Evolutionary conservation across 2,113 vertebrate genomes (phyloP).

Genomic region (Poecilia latipinna): DNA sequence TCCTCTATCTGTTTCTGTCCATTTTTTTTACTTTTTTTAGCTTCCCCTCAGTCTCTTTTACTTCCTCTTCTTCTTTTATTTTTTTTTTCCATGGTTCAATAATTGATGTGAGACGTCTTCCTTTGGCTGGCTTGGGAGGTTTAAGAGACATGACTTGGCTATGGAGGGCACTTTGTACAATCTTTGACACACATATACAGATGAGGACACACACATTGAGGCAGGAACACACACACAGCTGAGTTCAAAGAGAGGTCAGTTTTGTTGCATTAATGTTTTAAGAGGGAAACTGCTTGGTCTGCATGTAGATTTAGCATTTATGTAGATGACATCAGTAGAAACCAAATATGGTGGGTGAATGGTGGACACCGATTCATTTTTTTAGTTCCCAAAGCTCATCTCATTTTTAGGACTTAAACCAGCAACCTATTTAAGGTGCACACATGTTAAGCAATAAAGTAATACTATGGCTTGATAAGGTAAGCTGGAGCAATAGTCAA

Average conservation of each 20-base stretch:
- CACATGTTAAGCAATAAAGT: too few species aligned
- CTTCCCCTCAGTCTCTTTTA: conserved; percentile 4
- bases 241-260: conserved; percentile 67
- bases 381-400: too few species aligned
- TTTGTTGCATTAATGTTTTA: conserved; percentile 70
- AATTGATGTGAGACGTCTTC: conserved; percentile 69
- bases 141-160: conserved; percentile 69
- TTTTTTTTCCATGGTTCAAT: conserved; percentile 53
- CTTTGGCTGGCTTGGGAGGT: conserved; percentile 52
- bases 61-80: not conserved
- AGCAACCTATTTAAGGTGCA: too few species aligned
- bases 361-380: too few species aligned
- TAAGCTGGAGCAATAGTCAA: too few species aligned
- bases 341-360: conserved; percentile 1
- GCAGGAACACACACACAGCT: conserved; percentile 28
- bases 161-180: conserved; percentile 71
- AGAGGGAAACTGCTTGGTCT: conserved; percentile 44
- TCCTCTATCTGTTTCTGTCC: not conserved
- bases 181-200: conserved; percentile 24
- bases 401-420: too few species aligned
- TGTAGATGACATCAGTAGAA: conserved; percentile 36
- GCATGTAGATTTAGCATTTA: conserved; percentile 42
- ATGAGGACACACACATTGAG: conserved; percentile 24
- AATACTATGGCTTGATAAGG: too few species aligned
- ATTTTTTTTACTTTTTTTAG: not conserved